Evolutionary conservation across 2,888 invertebrate genomes (phyloP).

Genomic region (Cantharis rustica): DNA sequence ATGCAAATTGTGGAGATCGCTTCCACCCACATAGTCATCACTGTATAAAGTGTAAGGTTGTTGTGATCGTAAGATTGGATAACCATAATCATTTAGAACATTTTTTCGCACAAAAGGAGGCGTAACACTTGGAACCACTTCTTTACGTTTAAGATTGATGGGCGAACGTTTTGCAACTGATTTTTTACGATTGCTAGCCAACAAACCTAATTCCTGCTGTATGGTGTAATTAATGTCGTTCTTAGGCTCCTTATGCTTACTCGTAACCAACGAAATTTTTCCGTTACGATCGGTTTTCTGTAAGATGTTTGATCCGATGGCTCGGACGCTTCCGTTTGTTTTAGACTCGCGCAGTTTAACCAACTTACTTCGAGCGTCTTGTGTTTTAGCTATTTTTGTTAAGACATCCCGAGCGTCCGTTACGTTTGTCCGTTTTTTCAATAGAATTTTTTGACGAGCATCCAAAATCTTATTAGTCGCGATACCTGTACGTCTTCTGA

Average conservation of each 20-base stretch:
- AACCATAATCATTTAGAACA: constrained; percentile 45
- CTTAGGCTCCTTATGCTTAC: constrained; percentile 49
- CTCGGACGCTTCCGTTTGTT: constrained; percentile 53
- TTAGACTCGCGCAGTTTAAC: constrained; percentile 65
- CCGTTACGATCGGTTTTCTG: constrained; percentile 60
- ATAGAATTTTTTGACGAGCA: constrained; percentile 79
- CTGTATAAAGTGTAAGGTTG: constrained; percentile 10
- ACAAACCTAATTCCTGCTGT: constrained; percentile 51
- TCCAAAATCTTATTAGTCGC: constrained; percentile 57
- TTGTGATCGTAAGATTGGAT: constrained; percentile 24
- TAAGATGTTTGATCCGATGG: constrained; percentile 56
- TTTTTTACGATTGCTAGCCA: constrained; percentile 34
- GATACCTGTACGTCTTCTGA: constrained; percentile 22
- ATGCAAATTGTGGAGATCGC: neutral
- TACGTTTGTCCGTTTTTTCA: constrained; percentile 75
- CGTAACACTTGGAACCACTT: constrained; percentile 7
- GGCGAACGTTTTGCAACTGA: constrained; percentile 25
- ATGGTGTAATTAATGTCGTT: constrained; percentile 50
- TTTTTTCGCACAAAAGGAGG: constrained; percentile 43
- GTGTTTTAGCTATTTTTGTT: constrained; percentile 73
- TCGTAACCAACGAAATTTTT: constrained; percentile 60
- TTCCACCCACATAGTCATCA: neutral
- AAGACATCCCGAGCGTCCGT: constrained; percentile 82
- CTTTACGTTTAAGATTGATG: constrained; percentile 16
- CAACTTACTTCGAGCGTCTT: constrained; percentile 75